These are phyloP conservation scores for Odobenus rosmarus DNA, from an alignment of 2,113 vertebrate species.

Conservation along the genomic window DNA sequence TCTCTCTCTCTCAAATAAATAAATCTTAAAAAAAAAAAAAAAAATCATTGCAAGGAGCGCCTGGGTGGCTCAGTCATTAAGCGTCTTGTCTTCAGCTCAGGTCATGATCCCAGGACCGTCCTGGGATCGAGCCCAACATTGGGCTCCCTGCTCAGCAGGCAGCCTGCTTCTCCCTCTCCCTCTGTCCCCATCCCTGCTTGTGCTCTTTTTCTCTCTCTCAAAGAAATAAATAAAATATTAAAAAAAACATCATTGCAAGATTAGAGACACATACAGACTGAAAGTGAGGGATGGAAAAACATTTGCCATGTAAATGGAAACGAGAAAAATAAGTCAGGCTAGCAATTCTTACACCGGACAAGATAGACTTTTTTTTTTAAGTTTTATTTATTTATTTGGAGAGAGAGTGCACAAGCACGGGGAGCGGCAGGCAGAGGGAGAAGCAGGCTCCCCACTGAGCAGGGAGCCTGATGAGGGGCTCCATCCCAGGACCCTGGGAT, in stretches of 20 bases:
- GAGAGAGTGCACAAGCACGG: not conserved
- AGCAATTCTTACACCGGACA: not conserved
- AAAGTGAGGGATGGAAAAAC: not conserved
- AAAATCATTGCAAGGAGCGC: not conserved
- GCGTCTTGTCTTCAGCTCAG: not conserved
- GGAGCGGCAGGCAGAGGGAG: not conserved
- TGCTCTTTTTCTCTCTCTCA: not conserved
- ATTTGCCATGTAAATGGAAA: not conserved
- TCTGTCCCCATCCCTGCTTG: not conserved
- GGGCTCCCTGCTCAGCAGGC: not conserved
- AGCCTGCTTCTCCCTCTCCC: not conserved
- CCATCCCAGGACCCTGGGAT: not conserved
- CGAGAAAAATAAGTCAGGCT: not conserved
- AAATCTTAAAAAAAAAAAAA: too few species aligned
- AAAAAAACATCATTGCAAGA: not conserved
- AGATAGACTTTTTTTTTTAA: not conserved
- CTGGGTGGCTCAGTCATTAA: not conserved
- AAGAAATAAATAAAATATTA: not conserved
- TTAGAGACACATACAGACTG: not conserved
- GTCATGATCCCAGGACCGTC: not conserved
- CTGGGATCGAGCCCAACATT: fast-evolving
- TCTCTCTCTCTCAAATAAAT: too few species aligned
- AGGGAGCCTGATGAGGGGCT: not conserved
- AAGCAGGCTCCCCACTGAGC: not conserved
- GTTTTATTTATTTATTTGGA: not conserved